Evolutionary conservation across 2,797 vertebrate species (phyloP).

Genomic region (Neopelma chrysocephalum): DNA sequence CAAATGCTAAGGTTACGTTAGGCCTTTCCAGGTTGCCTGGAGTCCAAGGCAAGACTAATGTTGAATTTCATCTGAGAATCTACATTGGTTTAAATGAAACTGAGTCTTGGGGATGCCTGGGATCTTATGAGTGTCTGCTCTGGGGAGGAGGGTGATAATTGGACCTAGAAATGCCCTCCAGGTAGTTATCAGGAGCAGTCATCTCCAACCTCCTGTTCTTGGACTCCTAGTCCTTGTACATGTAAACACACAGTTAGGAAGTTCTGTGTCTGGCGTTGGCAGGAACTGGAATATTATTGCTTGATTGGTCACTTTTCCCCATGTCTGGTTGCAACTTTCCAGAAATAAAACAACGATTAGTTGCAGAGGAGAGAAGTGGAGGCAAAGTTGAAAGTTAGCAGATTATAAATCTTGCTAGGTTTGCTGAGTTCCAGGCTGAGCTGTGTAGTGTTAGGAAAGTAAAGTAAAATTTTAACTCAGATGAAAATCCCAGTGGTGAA

Average conservation of each 20-base stretch:
- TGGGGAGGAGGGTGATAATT: neutral
- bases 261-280: neutral
- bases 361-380: neutral
- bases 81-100: neutral
- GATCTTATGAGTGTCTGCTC: neutral
- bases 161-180: neutral
- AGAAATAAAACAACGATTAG: neutral
- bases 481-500: slow-evolving; percentile 4
- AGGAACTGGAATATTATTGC: neutral
- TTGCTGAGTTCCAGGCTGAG: neutral
- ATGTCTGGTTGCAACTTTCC: neutral
- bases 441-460: neutral
- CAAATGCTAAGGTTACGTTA: neutral
- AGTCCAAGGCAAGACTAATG: neutral
- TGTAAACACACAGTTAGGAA: neutral
- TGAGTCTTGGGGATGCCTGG: neutral
- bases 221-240: neutral
- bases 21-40: neutral
- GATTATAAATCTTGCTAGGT: neutral
- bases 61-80: neutral
- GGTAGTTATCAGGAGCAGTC: neutral
- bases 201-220: neutral
- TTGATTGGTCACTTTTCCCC: neutral
- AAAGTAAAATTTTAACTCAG: slow-evolving; percentile 41
- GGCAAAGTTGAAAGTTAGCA: slow-evolving; percentile 8